A percentile compares a stretch with the other conserved stretches of the same genome.
phyloP scores from a whole-genome alignment of 2,113 vertebrate species.

The Pygoscelis adeliae region DNA sequence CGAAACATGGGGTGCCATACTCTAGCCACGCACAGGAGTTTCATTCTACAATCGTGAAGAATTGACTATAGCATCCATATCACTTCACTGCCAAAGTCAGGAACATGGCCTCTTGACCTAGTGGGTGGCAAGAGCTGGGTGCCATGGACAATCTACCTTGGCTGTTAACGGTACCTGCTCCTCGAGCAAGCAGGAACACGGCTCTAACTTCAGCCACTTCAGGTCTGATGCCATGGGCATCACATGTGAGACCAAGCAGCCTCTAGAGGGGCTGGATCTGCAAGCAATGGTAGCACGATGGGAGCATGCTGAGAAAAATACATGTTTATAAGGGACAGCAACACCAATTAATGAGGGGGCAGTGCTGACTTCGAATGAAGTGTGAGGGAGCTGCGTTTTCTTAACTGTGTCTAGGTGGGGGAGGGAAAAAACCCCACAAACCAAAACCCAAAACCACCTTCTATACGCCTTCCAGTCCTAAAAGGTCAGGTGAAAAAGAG shows the following conservation, averaged over 20 bases:
- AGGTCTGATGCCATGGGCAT: fast-evolving
- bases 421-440: fast-evolving
- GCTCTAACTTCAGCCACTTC: background rate
- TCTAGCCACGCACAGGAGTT: background rate
- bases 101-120: background rate
- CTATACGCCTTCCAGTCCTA: background rate
- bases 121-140: background rate
- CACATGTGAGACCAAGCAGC: fast-evolving
- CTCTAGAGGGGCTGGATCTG: background rate
- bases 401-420: background rate
- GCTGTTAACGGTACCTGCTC: background rate
- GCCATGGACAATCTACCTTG: background rate
- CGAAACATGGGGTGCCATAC: fast-evolving
- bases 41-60: background rate
- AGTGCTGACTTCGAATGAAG: background rate
- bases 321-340: background rate
- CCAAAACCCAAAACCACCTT: background rate
- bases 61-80: fast-evolving
- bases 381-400: background rate
- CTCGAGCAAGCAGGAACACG: fast-evolving
- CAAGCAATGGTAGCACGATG: background rate
- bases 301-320: background rate
- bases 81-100: background rate
- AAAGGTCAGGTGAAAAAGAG: background rate
- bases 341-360: background rate